These are phyloP conservation scores for Diplodus puntazzo DNA, from an alignment of 2,797 vertebrate genomes.

Conservation along the genomic window DNA sequence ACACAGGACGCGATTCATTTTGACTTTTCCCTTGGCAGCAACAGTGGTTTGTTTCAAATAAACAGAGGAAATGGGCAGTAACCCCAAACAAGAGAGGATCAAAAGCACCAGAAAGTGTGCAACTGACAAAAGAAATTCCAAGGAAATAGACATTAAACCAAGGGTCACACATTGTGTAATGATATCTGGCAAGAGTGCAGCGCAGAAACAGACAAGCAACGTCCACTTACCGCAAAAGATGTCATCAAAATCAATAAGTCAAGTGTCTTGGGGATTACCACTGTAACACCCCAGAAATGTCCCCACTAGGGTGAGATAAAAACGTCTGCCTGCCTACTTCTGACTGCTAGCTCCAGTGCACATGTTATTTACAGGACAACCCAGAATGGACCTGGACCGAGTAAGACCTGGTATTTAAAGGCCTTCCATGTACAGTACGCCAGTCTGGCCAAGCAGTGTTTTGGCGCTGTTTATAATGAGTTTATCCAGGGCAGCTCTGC, in stretches of 20 bases:
- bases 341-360: constrained; percentile 50
- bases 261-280: constrained; percentile 59
- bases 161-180: neutral
- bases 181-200: constrained; percentile 20
- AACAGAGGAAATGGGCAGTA: neutral
- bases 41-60: neutral
- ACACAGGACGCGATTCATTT: constrained; percentile 14
- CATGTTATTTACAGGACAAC: constrained; percentile 67
- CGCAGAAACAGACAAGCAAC: constrained; percentile 2
- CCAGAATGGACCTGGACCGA: constrained; percentile 63
- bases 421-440: constrained; percentile 56
- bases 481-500: constrained; percentile 74
- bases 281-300: constrained; percentile 59
- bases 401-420: constrained; percentile 74
- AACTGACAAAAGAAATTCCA: neutral
- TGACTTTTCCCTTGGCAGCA: neutral
- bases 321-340: constrained; percentile 60
- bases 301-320: constrained; percentile 51
- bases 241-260: constrained; percentile 65
- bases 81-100: neutral
- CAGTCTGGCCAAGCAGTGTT: constrained; percentile 58
- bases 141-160: neutral
- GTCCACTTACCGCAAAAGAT: constrained; percentile 45
- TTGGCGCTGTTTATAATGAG: constrained; percentile 71
- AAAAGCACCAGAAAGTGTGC: neutral